Evolutionary conservation across 2,113 vertebrate genomes (phyloP), one percentile per base, ranked within the genome.

Genomic region (Polypterus bichir): DNA sequence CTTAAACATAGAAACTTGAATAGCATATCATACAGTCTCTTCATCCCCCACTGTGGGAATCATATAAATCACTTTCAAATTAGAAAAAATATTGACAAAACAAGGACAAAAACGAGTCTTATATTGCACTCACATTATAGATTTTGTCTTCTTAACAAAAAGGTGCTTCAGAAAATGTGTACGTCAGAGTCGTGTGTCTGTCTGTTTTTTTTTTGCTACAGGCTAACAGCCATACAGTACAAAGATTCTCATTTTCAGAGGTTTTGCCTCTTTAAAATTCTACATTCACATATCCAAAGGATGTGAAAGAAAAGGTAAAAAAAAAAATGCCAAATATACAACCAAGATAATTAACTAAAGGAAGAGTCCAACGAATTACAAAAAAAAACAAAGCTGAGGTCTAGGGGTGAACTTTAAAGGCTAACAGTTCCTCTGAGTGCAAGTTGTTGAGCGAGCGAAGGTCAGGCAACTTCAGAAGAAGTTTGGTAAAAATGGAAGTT

Each of bases 361-460:
- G 59, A 61, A 49, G 9, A 5, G 27, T 9, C 3, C 59, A 75
- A 79, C 46, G 79, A 78, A 83, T 86, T 82, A 76, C 69, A 70
- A 60, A 67, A 70, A 60, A 67, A 74, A 79, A 71, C 60, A 58
- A 64, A 69, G 53, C 10, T 11, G 62, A 80, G 74, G 76, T 77
- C 90, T 82, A 98, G 0, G 93, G 89, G 71, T 98, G 92, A 76
- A 99, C 93, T 84, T 91, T 94, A 76, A 99, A 99, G 70, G 95
- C 92, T 74, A 98, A 80, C 71, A 99, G 91, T 73, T 97, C 93
- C 81, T 97, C 93, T 47, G 93, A 98, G 85, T 99, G 96, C 92
- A 97, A 88, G 86, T 96, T 98, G 81, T 98, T 99, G 80, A 99
- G 92, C 55, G 95, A 96, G 47, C 94, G 93, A 77, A 99, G 88